Conservation (phyloP, 1,140 invertebrate genomes). For the Drosophila leontia region DNA sequence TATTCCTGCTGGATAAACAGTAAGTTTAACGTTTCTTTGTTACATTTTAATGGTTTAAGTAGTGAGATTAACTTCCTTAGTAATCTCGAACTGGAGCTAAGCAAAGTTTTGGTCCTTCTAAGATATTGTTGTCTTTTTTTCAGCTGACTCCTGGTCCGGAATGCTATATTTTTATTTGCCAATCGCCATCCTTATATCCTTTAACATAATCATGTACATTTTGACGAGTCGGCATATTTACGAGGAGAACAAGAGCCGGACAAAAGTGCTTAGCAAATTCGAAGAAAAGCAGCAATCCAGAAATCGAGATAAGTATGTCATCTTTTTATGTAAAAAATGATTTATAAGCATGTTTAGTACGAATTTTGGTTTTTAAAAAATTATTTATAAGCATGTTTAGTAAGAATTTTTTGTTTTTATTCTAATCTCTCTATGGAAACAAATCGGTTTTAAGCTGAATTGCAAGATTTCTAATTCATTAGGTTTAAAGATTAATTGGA, state of each 20-base stretch:
- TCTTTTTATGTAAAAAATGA: neutral
- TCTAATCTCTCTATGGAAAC: neutral
- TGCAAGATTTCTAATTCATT: too few relatives aligned
- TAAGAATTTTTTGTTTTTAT: neutral
- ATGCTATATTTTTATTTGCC: constrained; percentile 91
- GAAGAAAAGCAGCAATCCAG: neutral
- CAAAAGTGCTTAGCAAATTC: neutral
- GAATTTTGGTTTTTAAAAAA: neutral
- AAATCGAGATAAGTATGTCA: constrained; percentile 32
- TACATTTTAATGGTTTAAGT: too few relatives aligned
- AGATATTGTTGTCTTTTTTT: neutral
- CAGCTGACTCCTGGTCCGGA: constrained; percentile 59
- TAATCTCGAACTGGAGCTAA: too few relatives aligned
- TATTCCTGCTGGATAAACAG: constrained; percentile 87
- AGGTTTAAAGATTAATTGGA: too few relatives aligned
- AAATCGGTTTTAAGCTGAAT: too few relatives aligned
- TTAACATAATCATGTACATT: constrained; percentile 90
- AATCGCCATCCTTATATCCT: constrained; percentile 88
- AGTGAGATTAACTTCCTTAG: too few relatives aligned
- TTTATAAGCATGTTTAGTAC: too few relatives aligned
- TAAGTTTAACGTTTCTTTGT: constrained; percentile 66
- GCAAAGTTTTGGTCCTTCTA: too few relatives aligned
- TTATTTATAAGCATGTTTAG: neutral
- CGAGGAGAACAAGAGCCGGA: constrained; percentile 85
- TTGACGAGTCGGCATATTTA: constrained; percentile 86